phyloP scores from a whole-genome alignment of 2,113 vertebrate genomes.

The Hippolais icterina region DNA sequence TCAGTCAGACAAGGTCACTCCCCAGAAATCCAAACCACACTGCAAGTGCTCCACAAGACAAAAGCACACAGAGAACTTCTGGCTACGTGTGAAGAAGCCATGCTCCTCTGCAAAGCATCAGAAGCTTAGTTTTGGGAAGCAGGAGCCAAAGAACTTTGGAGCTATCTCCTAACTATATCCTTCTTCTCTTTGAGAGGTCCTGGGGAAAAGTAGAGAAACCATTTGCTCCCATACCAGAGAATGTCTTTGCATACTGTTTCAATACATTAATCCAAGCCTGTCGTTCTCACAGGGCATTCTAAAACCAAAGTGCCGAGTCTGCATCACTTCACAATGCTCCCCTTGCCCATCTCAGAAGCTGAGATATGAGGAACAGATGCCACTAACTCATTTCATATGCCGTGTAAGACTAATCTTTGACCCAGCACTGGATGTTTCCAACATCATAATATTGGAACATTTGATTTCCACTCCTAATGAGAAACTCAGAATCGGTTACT shows the following conservation, averaged over 20 bases:
- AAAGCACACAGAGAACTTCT: background rate
- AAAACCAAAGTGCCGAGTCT: background rate
- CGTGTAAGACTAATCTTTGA: background rate
- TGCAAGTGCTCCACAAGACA: background rate
- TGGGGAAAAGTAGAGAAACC: background rate
- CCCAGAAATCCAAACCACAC: background rate
- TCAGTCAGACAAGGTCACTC: background rate
- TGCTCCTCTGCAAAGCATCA: background rate
- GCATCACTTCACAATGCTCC: background rate
- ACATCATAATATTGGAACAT: background rate
- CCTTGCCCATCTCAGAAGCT: background rate
- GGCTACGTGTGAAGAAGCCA: background rate
- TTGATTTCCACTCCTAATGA: background rate
- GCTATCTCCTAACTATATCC: background rate
- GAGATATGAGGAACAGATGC: background rate
- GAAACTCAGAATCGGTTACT: background rate
- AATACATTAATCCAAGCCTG: background rate
- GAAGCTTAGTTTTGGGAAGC: background rate
- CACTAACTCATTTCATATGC: background rate
- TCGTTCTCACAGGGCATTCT: background rate
- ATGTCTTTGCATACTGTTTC: background rate
- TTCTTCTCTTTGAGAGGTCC: background rate
- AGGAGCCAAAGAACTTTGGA: background rate
- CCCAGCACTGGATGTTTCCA: background rate
- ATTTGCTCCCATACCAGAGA: background rate